Base-by-base conservation (phyloP, 2,888 invertebrate species). In the Metellina segmentata region DNA sequence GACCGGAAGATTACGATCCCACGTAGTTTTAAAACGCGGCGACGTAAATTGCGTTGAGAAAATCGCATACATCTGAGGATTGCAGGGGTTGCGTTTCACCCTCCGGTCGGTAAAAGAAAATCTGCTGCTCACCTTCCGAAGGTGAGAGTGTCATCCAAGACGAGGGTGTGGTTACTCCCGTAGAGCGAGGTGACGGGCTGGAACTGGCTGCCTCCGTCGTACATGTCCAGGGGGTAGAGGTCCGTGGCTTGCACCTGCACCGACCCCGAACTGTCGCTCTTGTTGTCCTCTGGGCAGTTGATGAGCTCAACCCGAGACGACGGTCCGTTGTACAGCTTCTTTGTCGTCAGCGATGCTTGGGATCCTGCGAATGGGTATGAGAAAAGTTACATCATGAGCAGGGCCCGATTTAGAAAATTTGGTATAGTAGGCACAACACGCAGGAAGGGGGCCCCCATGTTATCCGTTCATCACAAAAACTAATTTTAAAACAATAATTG, bases 181-280 rank as follows among this genome's bases (percentile, higher is more conserved):
- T 91, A 90, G 34, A 92, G 83, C 9, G 90, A 90, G 19, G 90
- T 87, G 13, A 90, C 89, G 19, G 93, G 93, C 71, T 93, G 93
- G 83, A 93, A 92, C 49, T 93, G 93, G 77, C 92, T 92, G 7
- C 93, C 93, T n/a, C 93, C 93, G 75, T 93, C 93, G 49, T 93
- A 93, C 93, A 93, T 93, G 78, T 93, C 93, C 77, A 93, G 49
- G 9, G 93, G 93, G 53, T 93, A 93, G 16, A 93, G 81, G 77
- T 93, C 93, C 1, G 93, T 92, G 11, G 89, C 93, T 79, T 93
- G 93, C 19, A 93, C 93, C 19, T 93, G 93, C n/a, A 93, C 93
- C 19, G 90, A 90, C 16, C 92, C 93, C 1, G 92, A 92, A 49
- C 90, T 90, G 69, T 82, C 85, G 69, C 88, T 88, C 61, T 90